A percentile compares a stretch with the other conserved stretches of the same genome.
phyloP scores from a whole-genome alignment of 2,888 invertebrate species.

The Sthenelais limicola region DNA sequence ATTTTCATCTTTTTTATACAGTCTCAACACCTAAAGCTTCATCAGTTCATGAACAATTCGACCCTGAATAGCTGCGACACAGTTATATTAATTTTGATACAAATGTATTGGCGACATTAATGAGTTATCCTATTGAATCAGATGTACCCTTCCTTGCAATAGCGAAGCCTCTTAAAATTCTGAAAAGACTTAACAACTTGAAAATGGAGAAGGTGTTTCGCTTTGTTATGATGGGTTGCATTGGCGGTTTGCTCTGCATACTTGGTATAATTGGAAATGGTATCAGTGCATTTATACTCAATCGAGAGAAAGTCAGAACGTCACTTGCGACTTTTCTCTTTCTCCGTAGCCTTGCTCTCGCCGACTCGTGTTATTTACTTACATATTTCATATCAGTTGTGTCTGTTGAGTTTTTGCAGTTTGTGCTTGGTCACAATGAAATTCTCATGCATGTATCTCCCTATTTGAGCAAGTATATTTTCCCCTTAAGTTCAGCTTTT shows the following conservation, averaged over 20 bases:
- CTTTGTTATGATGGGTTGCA: no score
- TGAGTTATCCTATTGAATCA: no score
- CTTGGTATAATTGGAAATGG: not conserved
- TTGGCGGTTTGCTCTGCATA: not conserved
- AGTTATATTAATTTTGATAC: no score
- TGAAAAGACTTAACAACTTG: no score
- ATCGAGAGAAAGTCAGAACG: not conserved
- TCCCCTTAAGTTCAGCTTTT: slow-evolving; percentile 8
- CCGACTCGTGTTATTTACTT: slow-evolving; percentile 1
- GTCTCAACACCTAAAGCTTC: no score
- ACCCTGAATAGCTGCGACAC: no score
- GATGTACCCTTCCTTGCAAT: no score
- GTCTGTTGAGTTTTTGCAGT: not conserved
- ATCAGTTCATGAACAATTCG: no score
- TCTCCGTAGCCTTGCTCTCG: not conserved
- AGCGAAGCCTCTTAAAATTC: no score
- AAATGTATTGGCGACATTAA: no score
- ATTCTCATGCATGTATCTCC: not conserved
- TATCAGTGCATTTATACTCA: not conserved
- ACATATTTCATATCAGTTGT: slow-evolving; percentile 16
- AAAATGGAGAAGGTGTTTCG: no score
- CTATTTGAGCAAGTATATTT: slow-evolving; percentile 14
- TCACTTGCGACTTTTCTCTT: not conserved
- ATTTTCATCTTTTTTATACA: no score
- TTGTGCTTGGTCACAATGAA: not conserved